Evolutionary conservation across 1,140 invertebrate genomes (phyloP), one percentile per base, ranked within the genome.

Genomic region (Eubasilissa regina): DNA sequence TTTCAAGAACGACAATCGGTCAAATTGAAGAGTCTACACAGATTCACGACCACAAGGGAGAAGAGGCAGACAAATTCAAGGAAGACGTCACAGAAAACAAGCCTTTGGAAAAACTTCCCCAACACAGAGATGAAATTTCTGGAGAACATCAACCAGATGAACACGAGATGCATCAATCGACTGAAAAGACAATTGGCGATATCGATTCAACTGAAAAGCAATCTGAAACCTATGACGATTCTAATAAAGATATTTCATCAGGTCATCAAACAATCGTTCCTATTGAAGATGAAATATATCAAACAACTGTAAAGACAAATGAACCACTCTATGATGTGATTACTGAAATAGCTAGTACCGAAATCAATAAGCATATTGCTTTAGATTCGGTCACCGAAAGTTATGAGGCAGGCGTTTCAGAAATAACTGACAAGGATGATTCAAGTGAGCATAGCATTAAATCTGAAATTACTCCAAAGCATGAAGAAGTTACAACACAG

Each of bases 321-420:
- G 60, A 64, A 64, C 8, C 19, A 43, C 13, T 64, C n/a, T n/a
- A n/a, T 8, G 73, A 64, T n/a, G 25, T 43, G n/a, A 43, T 78
- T 47, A 78, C 77, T 19, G 51, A 72, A 47, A 60, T 48, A 10
- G 66, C 77, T 12, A 43, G 10, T 56, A 70, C 35, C 19, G 55
- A 13, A 72, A 7, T 47, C 35, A 66, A 78, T 25, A 47, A 73
- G 25, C 25, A 35, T 25, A 10, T 78, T 21, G 35, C 43, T 44
- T 43, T 72, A n/a, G 77, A 78, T 78, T 78, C 66, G 13, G 77
- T 60, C 47, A 78, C 77, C 15, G 77, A 77, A 56, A 43, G 19
- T 21, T 17, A 73, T 19, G 25, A 35, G 25, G 9, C 62, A 66
- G 62, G n/a, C 35, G 25, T 8, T 43, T 25, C 62, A 13, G 62